Conservation (phyloP, 92 coral and sea anemone genomes). For the Chrysogorgia sp. region DNA sequence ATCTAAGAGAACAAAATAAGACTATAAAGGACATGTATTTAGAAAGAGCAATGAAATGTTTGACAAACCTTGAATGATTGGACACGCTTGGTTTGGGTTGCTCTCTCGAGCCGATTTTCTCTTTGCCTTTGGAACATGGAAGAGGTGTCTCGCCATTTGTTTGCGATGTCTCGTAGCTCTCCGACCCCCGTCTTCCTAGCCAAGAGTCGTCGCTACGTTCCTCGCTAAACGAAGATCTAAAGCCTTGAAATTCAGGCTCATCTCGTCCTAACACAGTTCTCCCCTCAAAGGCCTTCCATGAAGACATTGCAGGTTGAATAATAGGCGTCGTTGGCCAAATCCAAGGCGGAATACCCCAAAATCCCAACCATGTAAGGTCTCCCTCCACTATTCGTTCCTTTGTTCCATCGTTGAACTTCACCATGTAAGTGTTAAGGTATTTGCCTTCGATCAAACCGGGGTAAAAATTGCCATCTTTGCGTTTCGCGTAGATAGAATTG, state of each 20-base stretch:
- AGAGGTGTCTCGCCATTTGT: background rate
- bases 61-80: background rate
- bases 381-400: conserved; percentile 6
- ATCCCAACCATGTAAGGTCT: conserved; percentile 33
- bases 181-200: background rate
- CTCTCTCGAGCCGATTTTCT: background rate
- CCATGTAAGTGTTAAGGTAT: conserved; percentile 6
- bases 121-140: background rate
- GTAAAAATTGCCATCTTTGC: conserved; percentile 12
- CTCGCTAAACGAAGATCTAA: background rate
- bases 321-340: conserved; percentile 28
- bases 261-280: background rate
- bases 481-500: conserved; percentile 11
- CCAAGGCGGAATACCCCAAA: conserved; percentile 40
- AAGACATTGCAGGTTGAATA: conserved; percentile 12
- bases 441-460: conserved; percentile 18
- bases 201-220: background rate
- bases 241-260: background rate
- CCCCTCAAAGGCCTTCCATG: background rate
- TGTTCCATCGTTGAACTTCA: conserved; percentile 19
- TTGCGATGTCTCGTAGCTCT: background rate
- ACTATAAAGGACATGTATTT: background rate
- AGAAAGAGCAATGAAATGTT: background rate
- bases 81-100: background rate
- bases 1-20: background rate